phyloP scores from a whole-genome alignment of 1,140 invertebrate genomes.

The Centruroides vittatus region DNA sequence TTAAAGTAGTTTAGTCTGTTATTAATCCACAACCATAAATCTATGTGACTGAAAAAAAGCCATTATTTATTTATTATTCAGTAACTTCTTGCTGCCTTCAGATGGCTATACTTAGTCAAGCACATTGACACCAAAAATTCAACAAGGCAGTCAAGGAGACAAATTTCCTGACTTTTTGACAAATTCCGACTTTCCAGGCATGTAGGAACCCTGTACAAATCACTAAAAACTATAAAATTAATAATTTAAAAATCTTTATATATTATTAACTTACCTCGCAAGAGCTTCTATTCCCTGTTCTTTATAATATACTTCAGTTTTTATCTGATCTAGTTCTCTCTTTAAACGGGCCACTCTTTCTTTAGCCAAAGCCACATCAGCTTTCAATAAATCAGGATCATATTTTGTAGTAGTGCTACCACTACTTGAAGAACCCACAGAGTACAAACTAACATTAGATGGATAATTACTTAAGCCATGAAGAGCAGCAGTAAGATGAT shows the following conservation, averaged over 20 bases:
- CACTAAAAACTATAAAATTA: neutral
- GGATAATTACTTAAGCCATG: conserved; percentile 37
- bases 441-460: conserved; percentile 16
- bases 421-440: conserved; percentile 46
- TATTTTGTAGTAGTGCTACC: conserved; percentile 80
- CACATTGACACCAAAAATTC: too few species aligned
- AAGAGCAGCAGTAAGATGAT: conserved; percentile 75
- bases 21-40: too few species aligned
- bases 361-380: conserved; percentile 75
- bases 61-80: too few species aligned
- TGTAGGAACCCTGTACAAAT: too few species aligned
- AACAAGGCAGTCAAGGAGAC: too few species aligned
- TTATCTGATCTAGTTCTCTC: conserved; percentile 78
- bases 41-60: too few species aligned
- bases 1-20: too few species aligned
- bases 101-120: too few species aligned
- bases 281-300: conserved; percentile 84
- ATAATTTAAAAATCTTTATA: neutral
- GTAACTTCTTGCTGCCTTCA: too few species aligned
- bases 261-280: conserved; percentile 48
- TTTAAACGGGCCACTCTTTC: conserved; percentile 75
- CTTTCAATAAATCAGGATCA: conserved; percentile 83
- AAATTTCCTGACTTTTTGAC: too few species aligned
- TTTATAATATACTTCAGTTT: conserved; percentile 79
- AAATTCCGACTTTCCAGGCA: too few species aligned